A percentile compares a stretch with the other conserved stretches of the same genome.
Evolutionary conservation across 2,888 invertebrate genomes (phyloP).

Genomic region (Melanargia galathea): DNA sequence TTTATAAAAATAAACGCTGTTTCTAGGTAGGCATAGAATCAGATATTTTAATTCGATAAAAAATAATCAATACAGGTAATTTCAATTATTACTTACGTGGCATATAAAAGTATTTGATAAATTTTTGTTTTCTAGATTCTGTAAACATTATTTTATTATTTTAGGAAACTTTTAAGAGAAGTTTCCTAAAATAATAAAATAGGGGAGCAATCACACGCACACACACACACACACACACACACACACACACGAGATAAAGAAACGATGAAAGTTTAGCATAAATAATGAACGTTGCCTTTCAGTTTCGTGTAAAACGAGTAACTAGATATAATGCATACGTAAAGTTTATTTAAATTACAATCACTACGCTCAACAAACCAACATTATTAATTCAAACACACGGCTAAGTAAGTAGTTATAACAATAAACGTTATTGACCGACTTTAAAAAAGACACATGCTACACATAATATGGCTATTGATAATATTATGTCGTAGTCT

Average conservation of each 20-base stretch:
- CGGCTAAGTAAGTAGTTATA: slow-evolving; percentile 3
- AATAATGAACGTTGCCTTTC: neutral
- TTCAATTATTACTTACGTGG: no score
- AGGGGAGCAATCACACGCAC: no score
- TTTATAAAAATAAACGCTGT: no score
- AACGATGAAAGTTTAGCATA: slow-evolving; percentile 5
- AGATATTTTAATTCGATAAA: no score
- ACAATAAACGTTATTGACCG: slow-evolving; percentile 17
- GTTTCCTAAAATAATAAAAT: no score
- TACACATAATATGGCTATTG: neutral
- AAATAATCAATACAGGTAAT: no score
- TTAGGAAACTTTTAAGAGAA: no score
- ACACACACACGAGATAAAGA: neutral
- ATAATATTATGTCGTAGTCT: neutral
- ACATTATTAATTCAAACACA: slow-evolving; percentile 9
- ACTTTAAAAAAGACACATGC: neutral
- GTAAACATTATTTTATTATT: no score
- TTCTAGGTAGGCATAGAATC: no score
- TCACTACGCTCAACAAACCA: neutral
- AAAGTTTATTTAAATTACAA: slow-evolving; percentile 3
- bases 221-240: no score
- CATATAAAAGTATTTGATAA: no score
- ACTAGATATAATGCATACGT: neutral
- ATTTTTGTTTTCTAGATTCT: no score
- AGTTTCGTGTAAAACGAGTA: neutral